Evolutionary conservation across 2,113 vertebrate species (phyloP).

Genomic region (Xiphias gladius): DNA sequence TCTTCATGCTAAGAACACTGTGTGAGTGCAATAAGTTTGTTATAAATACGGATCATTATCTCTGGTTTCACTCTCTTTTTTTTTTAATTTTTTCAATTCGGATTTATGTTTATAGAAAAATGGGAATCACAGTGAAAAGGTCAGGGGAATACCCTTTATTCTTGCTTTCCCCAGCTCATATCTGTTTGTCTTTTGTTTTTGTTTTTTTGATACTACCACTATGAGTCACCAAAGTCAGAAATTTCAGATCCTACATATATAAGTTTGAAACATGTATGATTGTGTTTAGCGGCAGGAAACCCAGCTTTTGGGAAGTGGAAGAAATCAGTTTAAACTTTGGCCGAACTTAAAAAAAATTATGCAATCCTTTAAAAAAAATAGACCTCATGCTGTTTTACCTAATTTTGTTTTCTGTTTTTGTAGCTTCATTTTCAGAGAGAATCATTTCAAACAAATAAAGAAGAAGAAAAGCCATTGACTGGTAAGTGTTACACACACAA

Average conservation of each 20-base stretch:
- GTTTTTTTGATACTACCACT: too few species aligned
- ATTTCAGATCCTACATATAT: not conserved
- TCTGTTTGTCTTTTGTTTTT: not conserved
- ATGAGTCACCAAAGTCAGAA: not conserved
- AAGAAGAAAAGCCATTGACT: slow-evolving; percentile 31
- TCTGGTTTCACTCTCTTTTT: not conserved
- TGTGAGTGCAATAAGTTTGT: not conserved
- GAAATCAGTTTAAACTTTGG: not conserved
- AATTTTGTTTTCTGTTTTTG: slow-evolving; percentile 24
- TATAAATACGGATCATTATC: not conserved
- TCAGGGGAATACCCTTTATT: too few species aligned
- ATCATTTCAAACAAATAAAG: slow-evolving; percentile 37
- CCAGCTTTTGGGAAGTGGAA: not conserved
- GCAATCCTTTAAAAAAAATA: not conserved
- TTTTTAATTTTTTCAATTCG: not conserved
- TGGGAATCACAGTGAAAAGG: not conserved
- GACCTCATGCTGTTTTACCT: not conserved
- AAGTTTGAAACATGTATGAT: not conserved
- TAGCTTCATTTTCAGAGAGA: slow-evolving; percentile 34
- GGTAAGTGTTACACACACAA: slow-evolving; percentile 50
- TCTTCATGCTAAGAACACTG: not conserved
- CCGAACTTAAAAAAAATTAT: not conserved
- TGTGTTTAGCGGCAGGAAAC: not conserved
- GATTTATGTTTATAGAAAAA: not conserved
- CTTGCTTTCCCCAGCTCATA: not conserved